Evolutionary conservation across 2,888 invertebrate species (phyloP).

Genomic region (Netelia fuscicornis): DNA sequence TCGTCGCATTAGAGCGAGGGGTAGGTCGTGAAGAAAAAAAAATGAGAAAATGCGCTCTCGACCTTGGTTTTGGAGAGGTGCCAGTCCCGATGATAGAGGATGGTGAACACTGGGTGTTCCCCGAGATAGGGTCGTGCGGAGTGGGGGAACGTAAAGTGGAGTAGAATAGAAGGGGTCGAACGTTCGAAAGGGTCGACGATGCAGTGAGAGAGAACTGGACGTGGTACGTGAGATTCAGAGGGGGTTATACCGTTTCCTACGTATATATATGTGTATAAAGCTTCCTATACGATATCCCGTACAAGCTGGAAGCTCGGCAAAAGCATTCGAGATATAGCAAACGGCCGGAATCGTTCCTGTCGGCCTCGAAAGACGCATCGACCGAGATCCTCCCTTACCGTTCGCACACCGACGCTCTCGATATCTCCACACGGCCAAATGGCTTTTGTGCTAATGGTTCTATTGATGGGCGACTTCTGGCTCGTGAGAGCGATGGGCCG

Average conservation of each 20-base stretch:
- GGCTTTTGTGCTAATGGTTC: slow-evolving; percentile 70
- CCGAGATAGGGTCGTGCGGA: slow-evolving; percentile 31
- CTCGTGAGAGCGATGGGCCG: slow-evolving; percentile 37
- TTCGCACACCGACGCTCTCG: slow-evolving; percentile 36
- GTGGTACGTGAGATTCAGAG: slow-evolving; percentile 55
- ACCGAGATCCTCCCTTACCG: slow-evolving; percentile 41
- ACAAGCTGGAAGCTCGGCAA: slow-evolving; percentile 46
- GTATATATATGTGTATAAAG: slow-evolving; percentile 21
- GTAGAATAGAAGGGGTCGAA: slow-evolving; percentile 56
- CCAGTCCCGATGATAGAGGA: slow-evolving; percentile 47
- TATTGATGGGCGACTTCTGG: slow-evolving; percentile 65
- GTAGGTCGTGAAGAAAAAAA: slow-evolving; percentile 11
- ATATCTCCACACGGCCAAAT: slow-evolving; percentile 68
- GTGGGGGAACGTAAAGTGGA: slow-evolving; percentile 42
- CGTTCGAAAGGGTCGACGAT: slow-evolving; percentile 61
- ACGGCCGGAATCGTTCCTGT: slow-evolving; percentile 74
- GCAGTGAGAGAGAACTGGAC: slow-evolving; percentile 51
- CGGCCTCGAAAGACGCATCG: slow-evolving; percentile 70
- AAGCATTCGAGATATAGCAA: slow-evolving; percentile 56
- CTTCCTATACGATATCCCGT: slow-evolving; percentile 12
- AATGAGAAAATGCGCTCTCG: slow-evolving; percentile 35
- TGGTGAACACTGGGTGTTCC: slow-evolving; percentile 26
- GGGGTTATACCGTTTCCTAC: slow-evolving; percentile 35
- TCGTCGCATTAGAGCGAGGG: slow-evolving; percentile 42
- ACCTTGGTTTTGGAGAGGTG: slow-evolving; percentile 60